These are phyloP conservation scores for Parnassius apollo DNA, from an alignment of 2,888 invertebrate species.

Conservation along the genomic window DNA sequence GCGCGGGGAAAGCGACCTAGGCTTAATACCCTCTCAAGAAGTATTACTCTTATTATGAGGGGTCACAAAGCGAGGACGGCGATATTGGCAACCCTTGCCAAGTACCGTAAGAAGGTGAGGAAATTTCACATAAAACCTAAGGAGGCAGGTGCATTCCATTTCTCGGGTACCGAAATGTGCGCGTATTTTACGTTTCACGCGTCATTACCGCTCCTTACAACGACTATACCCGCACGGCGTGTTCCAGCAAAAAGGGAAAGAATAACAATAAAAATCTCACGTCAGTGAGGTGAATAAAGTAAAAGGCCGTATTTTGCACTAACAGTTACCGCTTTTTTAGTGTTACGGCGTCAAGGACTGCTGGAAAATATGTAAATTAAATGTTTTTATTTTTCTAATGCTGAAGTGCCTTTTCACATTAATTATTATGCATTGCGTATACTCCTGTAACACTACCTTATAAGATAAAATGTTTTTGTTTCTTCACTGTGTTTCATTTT, in stretches of 20 bases:
- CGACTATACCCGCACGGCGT: constrained; percentile 51
- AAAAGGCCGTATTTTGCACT: constrained; percentile 25
- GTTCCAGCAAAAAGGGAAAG: constrained; percentile 66
- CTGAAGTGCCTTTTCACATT: no score
- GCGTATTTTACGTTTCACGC: constrained; percentile 76
- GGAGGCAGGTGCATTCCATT: constrained; percentile 81
- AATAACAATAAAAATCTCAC: constrained; percentile 75
- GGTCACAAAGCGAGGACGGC: constrained; percentile 78
- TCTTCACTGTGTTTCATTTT: no score
- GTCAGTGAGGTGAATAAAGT: constrained; percentile 55
- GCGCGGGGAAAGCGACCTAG: constrained; percentile 48
- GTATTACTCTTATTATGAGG: constrained; percentile 69
- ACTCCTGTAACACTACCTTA: no score
- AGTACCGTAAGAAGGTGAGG: constrained; percentile 74
- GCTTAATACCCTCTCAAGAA: no score
- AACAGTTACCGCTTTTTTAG: constrained; percentile 17
- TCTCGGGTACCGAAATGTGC: constrained; percentile 71
- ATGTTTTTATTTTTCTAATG: constrained; percentile 1
- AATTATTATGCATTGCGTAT: no score
- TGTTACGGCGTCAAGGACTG: constrained; percentile 8
- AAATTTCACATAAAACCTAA: constrained; percentile 79
- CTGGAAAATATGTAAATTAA: constrained; percentile 3
- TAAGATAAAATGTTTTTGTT: no score
- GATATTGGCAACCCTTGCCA: constrained; percentile 75
- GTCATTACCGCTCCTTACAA: constrained; percentile 66